Evolutionary conservation across 2,797 vertebrate species (phyloP).

Genomic region (Chaetodon trifasciatus): DNA sequence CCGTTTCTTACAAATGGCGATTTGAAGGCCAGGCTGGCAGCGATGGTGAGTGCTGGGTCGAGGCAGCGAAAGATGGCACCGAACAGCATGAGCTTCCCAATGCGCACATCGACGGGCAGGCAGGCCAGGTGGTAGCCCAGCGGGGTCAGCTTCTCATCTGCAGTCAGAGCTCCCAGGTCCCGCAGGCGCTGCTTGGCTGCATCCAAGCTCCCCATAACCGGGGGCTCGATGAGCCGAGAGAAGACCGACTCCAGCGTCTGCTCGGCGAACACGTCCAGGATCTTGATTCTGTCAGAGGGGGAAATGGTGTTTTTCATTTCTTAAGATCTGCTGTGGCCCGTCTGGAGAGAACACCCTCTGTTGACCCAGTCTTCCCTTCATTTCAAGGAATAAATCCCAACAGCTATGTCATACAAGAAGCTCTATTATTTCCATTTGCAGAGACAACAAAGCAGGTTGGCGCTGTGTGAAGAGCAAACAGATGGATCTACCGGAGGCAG

Average conservation of each 20-base stretch:
- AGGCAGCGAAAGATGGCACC: constrained; percentile 98
- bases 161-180: constrained; percentile 93
- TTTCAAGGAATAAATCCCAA: background rate
- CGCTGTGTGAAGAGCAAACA: constrained; percentile 14
- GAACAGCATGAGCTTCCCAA: constrained; percentile 97
- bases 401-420: background rate
- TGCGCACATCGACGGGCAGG: constrained; percentile 96
- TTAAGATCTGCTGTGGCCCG: background rate
- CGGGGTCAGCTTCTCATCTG: constrained; percentile 93
- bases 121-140: constrained; percentile 98
- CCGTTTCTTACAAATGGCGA: constrained; percentile 84
- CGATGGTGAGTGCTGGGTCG: constrained; percentile 96
- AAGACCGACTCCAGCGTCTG: constrained; percentile 91
- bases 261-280: constrained; percentile 93
- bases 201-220: constrained; percentile 86
- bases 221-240: constrained; percentile 94
- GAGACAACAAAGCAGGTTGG: constrained; percentile 13
- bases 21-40: constrained; percentile 97
- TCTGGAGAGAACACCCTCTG: background rate
- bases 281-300: constrained; percentile 90
- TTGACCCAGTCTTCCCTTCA: background rate
- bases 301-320: background rate
- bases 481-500: constrained; percentile 90
- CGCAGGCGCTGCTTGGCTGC: constrained; percentile 91
- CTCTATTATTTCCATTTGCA: background rate